phyloP scores from a whole-genome alignment of 2,888 invertebrate genomes.

The Agriopis marginaria region DNA sequence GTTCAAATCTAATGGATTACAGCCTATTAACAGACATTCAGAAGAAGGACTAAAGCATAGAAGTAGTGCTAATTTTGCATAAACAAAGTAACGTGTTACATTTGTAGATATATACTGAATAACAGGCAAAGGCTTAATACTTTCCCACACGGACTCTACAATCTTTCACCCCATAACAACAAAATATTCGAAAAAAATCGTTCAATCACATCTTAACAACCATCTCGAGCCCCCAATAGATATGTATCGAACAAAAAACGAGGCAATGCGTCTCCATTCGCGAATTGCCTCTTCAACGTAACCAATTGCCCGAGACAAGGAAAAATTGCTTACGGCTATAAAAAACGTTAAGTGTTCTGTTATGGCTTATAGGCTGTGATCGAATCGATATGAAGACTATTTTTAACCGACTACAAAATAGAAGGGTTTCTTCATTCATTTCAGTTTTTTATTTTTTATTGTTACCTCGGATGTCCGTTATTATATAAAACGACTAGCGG shows the following conservation, averaged over 20 bases:
- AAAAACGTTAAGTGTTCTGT: slow-evolving; percentile 50
- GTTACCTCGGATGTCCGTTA: no score
- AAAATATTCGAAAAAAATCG: slow-evolving; percentile 1
- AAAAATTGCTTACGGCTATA: slow-evolving; percentile 50
- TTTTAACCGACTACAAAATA: no score
- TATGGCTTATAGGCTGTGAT: slow-evolving; percentile 21
- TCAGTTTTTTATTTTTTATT: no score
- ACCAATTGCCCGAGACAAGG: slow-evolving; percentile 41
- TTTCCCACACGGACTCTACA: no score
- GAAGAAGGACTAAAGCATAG: neutral
- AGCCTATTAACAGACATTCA: no score
- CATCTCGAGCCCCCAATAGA: slow-evolving; percentile 44
- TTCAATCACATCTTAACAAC: slow-evolving; percentile 19
- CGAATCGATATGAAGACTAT: no score
- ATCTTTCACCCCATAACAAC: neutral
- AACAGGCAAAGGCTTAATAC: neutral
- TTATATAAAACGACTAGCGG: no score
- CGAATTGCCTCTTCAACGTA: slow-evolving; percentile 51
- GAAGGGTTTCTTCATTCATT: no score
- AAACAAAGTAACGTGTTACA: no score
- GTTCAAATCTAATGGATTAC: neutral
- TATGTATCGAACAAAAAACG: slow-evolving; percentile 53
- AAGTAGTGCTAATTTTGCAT: no score
- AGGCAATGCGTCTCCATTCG: slow-evolving; percentile 42
- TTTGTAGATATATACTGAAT: no score